phyloP scores from a whole-genome alignment of 1,140 invertebrate genomes.

The fruit fly (Drosophila melanogaster) region Release_6_plus_ISO1_MT NT_033779.5:2441001-2441500 shows the following conservation, averaged over 20 bases:
- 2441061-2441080: too few species aligned
- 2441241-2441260: constrained; percentile 38
- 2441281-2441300: constrained; percentile 59
- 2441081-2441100: not conserved
- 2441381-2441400: constrained; percentile 76
- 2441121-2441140: constrained; percentile 37
- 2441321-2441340: constrained; percentile 56
- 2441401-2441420: constrained; percentile 35
- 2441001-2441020: not conserved
- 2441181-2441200: not conserved
- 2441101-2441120: constrained; percentile 32
- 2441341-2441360: constrained; percentile 77
- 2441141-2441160: constrained; percentile 23
- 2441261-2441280: constrained; percentile 71
- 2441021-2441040: not conserved
- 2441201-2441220: not conserved
- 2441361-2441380: constrained; percentile 78
- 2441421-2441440: not conserved
- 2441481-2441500: constrained; percentile 17
- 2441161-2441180: not conserved
- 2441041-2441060: not conserved
- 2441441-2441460: not conserved
- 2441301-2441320: constrained; percentile 54
- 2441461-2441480: constrained; percentile 3
- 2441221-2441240: constrained; percentile 1